A percentile compares a stretch with the other conserved stretches of the same genome.
Conservation (phyloP, 2,797 vertebrate species). For the Argentina silus region DNA sequence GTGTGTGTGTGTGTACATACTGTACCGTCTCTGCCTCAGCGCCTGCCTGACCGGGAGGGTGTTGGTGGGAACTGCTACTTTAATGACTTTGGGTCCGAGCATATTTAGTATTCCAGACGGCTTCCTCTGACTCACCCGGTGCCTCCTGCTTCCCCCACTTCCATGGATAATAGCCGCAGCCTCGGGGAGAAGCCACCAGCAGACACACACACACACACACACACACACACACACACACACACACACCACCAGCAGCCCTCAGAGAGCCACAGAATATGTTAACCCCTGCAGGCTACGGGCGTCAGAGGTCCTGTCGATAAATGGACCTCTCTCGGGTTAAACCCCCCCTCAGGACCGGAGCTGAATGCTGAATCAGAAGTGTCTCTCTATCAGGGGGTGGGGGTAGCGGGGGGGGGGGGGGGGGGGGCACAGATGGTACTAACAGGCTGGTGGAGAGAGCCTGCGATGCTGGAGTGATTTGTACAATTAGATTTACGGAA, state of each 20-base stretch:
- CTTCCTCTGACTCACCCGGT: not conserved
- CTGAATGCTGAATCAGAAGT: slow-evolving; percentile 62
- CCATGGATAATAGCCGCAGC: slow-evolving; percentile 24
- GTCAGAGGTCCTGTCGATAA: slow-evolving; percentile 51
- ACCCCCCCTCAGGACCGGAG: slow-evolving; percentile 26
- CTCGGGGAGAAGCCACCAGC: not conserved
- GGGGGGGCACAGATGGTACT: not conserved
- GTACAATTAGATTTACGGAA: no score
- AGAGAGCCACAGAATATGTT: slow-evolving; percentile 31
- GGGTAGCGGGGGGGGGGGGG: slow-evolving; percentile 37
- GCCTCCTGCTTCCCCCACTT: not conserved
- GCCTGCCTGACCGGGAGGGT: slow-evolving; percentile 7
- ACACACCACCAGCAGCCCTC: not conserved
- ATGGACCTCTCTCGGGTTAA: slow-evolving; percentile 32
- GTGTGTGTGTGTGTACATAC: slow-evolving; percentile 9
- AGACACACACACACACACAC: not conserved
- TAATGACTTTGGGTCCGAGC: slow-evolving; percentile 23
- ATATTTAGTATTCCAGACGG: slow-evolving; percentile 8
- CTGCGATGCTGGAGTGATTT: no score
- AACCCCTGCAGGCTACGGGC: slow-evolving; percentile 34
- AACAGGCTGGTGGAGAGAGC: no score
- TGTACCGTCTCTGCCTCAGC: not conserved
- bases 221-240: not conserved
- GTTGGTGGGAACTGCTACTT: slow-evolving; percentile 3
- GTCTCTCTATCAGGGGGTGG: slow-evolving; percentile 37